Percentiles rank a stretch among this genome's conserved stretches.
phyloP scores from a whole-genome alignment of 2,113 vertebrate genomes.

The Rhabdomys dilectus region DNA sequence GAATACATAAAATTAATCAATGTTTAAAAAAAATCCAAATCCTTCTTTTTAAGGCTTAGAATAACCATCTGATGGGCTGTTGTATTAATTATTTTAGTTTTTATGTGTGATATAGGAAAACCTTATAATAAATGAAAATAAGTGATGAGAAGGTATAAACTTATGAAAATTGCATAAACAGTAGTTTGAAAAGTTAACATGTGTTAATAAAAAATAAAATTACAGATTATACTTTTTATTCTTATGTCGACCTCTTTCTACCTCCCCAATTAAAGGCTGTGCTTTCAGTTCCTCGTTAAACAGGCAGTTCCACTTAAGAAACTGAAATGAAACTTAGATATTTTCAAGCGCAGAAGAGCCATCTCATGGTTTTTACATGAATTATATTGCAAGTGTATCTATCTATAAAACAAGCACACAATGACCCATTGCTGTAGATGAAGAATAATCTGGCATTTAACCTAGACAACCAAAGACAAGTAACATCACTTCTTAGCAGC shows the following conservation, averaged over 20 bases:
- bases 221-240: background rate
- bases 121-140: background rate
- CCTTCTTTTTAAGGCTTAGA: background rate
- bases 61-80: background rate
- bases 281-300: constrained; percentile 49
- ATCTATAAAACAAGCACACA: background rate
- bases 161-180: background rate
- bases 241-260: constrained; percentile 30
- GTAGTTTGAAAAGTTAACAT: background rate
- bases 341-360: constrained; percentile 10
- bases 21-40: background rate
- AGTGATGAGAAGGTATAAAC: background rate
- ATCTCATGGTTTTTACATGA: background rate
- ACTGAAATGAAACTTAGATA: background rate
- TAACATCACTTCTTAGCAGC: background rate
- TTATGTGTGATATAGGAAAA: constrained; percentile 48
- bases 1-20: background rate
- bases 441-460: background rate
- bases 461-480: background rate
- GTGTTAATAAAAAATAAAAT: background rate
- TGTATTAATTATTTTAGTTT: constrained; percentile 26
- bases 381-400: background rate
- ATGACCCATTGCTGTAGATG: background rate
- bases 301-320: constrained; percentile 31
- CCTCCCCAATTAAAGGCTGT: background rate